Evolutionary conservation across 2,797 vertebrate genomes (phyloP).

Genomic region (Philypnodon macrostomus): DNA sequence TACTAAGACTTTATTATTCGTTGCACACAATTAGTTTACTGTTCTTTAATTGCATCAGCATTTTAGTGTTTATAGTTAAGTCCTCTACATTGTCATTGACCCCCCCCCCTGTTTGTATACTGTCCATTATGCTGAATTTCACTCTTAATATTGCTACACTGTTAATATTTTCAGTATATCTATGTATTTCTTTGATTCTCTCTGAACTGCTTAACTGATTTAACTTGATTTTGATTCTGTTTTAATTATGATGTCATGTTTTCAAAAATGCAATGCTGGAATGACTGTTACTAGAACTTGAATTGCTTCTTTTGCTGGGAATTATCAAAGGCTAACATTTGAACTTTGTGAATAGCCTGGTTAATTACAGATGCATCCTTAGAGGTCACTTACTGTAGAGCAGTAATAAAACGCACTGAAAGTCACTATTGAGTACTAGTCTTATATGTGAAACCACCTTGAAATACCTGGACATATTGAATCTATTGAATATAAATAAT

Average conservation of each 20-base stretch:
- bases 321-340: slow-evolving; percentile 14
- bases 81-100: no score
- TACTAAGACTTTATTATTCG: not conserved
- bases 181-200: not conserved
- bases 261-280: slow-evolving; percentile 58
- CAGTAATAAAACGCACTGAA: slow-evolving; percentile 4
- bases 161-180: no score
- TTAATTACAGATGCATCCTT: not conserved
- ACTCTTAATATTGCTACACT: no score
- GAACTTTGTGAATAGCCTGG: not conserved
- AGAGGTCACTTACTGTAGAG: not conserved
- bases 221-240: slow-evolving; percentile 15
- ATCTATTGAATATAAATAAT: not conserved
- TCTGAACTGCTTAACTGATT: not conserved
- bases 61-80: no score
- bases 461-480: not conserved
- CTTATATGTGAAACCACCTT: no score
- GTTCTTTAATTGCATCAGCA: no score
- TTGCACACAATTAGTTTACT: not conserved
- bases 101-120: no score
- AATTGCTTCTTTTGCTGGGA: slow-evolving; percentile 55
- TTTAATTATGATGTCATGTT: slow-evolving; percentile 3
- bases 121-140: no score
- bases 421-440: no score
- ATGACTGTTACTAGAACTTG: slow-evolving; percentile 69